phyloP scores from a whole-genome alignment of 2,113 vertebrate species.

The Thalassarche chlororhynchos region DNA sequence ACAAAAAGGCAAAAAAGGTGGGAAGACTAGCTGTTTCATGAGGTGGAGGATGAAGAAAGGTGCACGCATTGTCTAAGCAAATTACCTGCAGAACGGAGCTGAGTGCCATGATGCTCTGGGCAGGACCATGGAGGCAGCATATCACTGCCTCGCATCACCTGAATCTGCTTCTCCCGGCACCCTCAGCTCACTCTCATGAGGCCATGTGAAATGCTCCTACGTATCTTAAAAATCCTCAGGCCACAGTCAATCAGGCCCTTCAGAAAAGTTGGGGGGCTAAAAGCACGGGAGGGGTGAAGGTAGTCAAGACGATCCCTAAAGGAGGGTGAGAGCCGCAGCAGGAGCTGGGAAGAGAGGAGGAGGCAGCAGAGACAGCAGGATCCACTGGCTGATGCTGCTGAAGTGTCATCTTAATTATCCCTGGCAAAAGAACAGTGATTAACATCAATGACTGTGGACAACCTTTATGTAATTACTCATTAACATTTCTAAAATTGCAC shows the following conservation, averaged over 20 bases:
- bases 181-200: background rate
- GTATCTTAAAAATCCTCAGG: background rate
- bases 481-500: slow-evolving; percentile 68
- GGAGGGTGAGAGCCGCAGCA: background rate
- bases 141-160: background rate
- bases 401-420: slow-evolving; percentile 51
- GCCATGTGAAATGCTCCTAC: background rate
- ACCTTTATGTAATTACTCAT: slow-evolving; percentile 68
- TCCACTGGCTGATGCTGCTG: background rate
- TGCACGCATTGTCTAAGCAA: background rate
- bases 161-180: background rate
- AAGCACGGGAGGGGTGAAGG: no score
- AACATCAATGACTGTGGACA: slow-evolving; percentile 56
- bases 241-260: background rate
- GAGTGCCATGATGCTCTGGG: background rate
- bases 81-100: background rate
- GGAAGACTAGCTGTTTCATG: background rate
- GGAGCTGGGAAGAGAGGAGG: background rate
- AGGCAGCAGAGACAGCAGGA: background rate
- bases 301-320: background rate
- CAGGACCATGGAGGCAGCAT: background rate
- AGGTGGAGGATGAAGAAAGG: background rate
- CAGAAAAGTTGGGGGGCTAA: background rate
- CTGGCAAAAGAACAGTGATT: slow-evolving; percentile 67
- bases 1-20: background rate